These are phyloP conservation scores for Nasonia vitripennis DNA, from an alignment of 1,140 invertebrate genomes.

Conservation along the genomic window DNA sequence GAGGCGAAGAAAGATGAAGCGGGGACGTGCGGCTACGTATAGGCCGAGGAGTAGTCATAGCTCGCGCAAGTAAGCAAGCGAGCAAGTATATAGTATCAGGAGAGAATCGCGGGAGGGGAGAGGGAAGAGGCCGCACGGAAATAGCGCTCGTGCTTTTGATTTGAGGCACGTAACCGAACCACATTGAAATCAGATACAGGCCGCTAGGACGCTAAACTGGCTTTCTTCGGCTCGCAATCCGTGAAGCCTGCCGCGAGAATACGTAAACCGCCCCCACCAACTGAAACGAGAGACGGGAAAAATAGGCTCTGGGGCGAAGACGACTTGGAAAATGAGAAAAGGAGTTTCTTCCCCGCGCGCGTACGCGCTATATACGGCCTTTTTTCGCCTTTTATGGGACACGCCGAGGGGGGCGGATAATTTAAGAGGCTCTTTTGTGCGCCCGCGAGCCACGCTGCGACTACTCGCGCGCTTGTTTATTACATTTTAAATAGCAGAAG, in stretches of 20 bases:
- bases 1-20: conserved; percentile 9
- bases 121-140: conserved; percentile 57
- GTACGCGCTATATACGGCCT: not conserved
- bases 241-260: conserved; percentile 61
- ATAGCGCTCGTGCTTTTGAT: conserved; percentile 70
- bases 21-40: not conserved
- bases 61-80: not conserved
- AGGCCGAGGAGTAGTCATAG: not conserved
- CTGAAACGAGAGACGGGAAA: conserved; percentile 44
- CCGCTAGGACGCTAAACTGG: conserved; percentile 65
- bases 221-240: conserved; percentile 55
- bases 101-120: not conserved
- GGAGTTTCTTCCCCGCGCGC: not conserved
- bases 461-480: conserved; percentile 33
- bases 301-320: conserved; percentile 9
- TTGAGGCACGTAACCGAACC: conserved; percentile 71
- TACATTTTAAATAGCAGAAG: conserved; percentile 50
- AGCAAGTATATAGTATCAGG: not conserved
- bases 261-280: conserved; percentile 57
- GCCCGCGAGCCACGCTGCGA: not conserved
- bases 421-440: conserved; percentile 37
- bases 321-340: conserved; percentile 49
- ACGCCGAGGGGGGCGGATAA: not conserved
- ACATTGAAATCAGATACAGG: conserved; percentile 71
- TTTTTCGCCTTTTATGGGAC: conserved; percentile 15